These are phyloP conservation scores for Microtus richardsoni DNA, from an alignment of 2,113 vertebrate species.

Conservation along the genomic window DNA sequence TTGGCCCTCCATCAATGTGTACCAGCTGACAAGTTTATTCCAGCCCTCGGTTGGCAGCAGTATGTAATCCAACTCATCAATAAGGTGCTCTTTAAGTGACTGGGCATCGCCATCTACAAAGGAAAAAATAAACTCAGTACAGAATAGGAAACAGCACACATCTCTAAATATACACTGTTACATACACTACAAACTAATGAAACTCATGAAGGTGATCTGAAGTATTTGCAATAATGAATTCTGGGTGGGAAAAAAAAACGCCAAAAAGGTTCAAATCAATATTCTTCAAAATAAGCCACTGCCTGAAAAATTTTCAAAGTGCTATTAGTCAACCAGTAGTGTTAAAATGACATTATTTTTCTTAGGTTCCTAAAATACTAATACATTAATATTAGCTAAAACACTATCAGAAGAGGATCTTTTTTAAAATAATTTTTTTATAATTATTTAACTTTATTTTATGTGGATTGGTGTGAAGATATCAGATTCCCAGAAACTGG, in stretches of 20 bases:
- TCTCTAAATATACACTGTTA: background rate
- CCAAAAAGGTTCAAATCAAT: background rate
- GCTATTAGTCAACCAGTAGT: too few relatives aligned
- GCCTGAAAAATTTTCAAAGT: background rate
- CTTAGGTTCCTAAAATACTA: slow-evolving; percentile 24
- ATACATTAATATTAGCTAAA: background rate
- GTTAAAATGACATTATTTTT: background rate
- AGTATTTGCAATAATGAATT: slow-evolving; percentile 25
- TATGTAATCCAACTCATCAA: slow-evolving; percentile 99
- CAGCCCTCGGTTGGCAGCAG: slow-evolving; percentile 98
- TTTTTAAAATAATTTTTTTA: too few relatives aligned
- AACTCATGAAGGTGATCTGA: background rate
- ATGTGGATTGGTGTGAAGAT: too few relatives aligned
- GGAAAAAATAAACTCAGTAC: slow-evolving; percentile 68
- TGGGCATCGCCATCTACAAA: slow-evolving; percentile 94
- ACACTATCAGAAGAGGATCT: background rate
- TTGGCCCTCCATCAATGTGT: slow-evolving; percentile 93
- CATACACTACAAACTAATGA: slow-evolving; percentile 28
- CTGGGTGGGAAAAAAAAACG: background rate
- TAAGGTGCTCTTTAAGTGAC: slow-evolving; percentile 98
- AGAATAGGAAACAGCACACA: background rate
- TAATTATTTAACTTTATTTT: too few relatives aligned
- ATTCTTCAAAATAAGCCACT: slow-evolving; percentile 30
- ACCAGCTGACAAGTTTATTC: slow-evolving; percentile 99
- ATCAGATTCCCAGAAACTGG: too few relatives aligned